Percentiles rank a stretch among this genome's conserved stretches.
Evolutionary conservation across 1,140 invertebrate species (phyloP).

Genomic region (Euglossa dilemma): DNA sequence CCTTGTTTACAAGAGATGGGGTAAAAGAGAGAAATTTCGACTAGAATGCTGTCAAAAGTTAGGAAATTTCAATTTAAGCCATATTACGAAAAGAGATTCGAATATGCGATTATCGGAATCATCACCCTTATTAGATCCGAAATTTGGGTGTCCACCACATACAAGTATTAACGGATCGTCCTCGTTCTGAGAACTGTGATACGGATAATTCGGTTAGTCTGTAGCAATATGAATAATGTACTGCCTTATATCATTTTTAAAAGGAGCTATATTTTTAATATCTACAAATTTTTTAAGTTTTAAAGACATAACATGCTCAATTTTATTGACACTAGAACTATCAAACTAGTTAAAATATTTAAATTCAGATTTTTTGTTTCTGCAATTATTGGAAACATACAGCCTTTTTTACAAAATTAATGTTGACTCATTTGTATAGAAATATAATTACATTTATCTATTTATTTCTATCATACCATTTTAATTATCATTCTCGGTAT

Average conservation of each 20-base stretch:
- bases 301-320: slow-evolving; percentile 16
- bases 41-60: slow-evolving; percentile 76
- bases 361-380: too few species aligned
- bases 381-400: too few species aligned
- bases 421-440: too few species aligned
- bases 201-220: not conserved
- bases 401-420: too few species aligned
- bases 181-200: slow-evolving; percentile 70
- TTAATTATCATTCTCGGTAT: too few species aligned
- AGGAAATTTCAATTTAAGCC: slow-evolving; percentile 34
- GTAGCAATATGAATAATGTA: slow-evolving; percentile 1
- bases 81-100: slow-evolving; percentile 8
- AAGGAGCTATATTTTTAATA: slow-evolving; percentile 32
- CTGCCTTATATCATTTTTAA: slow-evolving; percentile 25
- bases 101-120: slow-evolving; percentile 68
- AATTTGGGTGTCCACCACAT: slow-evolving; percentile 71
- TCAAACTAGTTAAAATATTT: not conserved
- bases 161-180: slow-evolving; percentile 80
- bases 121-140: slow-evolving; percentile 74
- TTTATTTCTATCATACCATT: too few species aligned
- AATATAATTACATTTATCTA: too few species aligned
- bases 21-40: slow-evolving; percentile 77
- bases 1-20: slow-evolving; percentile 89
- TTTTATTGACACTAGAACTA: not conserved
- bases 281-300: not conserved